Percentiles rank a stretch among this genome's conserved stretches.
Evolutionary conservation across 2,888 invertebrate species (phyloP).

Genomic region (Nyleta sp.): DNA sequence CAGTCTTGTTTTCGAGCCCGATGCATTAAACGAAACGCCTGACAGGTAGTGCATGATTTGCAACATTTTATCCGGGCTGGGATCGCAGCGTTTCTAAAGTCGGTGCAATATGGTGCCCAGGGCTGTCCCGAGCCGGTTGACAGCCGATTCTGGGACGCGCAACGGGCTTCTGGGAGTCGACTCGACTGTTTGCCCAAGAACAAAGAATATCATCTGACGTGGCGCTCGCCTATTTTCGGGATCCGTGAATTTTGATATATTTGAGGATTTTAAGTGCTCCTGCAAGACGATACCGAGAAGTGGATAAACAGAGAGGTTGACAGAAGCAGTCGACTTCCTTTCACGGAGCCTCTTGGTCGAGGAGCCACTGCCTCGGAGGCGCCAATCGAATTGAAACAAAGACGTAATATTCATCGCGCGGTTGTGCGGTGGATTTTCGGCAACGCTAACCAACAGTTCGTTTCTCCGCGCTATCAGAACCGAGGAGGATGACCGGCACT

Average conservation of each 20-base stretch:
- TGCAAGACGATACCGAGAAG: conserved; percentile 23
- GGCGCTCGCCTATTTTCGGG: conserved; percentile 70
- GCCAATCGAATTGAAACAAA: conserved; percentile 52
- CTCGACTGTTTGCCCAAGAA: conserved; percentile 77
- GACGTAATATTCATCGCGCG: conserved; percentile 34
- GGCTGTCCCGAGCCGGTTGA: conserved; percentile 48
- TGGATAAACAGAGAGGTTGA: conserved; percentile 53
- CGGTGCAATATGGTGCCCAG: conserved; percentile 70
- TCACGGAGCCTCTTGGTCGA: conserved; percentile 5
- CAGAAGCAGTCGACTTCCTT: conserved; percentile 46
- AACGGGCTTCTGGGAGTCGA: conserved; percentile 41
- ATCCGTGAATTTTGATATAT: conserved; percentile 76
- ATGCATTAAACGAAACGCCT: conserved; percentile 66
- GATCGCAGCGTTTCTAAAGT: conserved; percentile 70
- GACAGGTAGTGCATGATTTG: conserved; percentile 82
- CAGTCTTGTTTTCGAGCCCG: conserved; percentile 53
- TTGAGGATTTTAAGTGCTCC: conserved; percentile 74
- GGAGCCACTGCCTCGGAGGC: conserved; percentile 15
- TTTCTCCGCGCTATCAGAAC: conserved; percentile 34
- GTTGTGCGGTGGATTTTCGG: conserved; percentile 39
- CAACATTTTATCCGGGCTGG: conserved; percentile 78
- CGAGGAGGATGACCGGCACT: conserved; percentile 60
- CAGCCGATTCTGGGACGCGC: conserved; percentile 46
- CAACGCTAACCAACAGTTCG: conserved; percentile 39
- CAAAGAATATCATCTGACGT: conserved; percentile 74